Evolutionary conservation across 2,888 invertebrate species (phyloP), one percentile per base, ranked within the genome.

Genomic region (Eudasyphora cyanicolor): DNA sequence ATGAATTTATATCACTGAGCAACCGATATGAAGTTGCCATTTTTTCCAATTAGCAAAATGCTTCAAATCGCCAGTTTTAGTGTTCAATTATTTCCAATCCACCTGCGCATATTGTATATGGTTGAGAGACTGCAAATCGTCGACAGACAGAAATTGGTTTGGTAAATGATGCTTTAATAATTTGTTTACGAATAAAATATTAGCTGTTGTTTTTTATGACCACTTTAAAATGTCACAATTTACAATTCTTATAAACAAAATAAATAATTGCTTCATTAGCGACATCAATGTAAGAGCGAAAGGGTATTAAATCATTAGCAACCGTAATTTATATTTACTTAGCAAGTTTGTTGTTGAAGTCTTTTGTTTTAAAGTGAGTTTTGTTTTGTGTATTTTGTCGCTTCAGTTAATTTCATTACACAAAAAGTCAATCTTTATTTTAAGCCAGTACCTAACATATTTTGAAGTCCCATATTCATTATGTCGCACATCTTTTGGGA

Each of bases 1-100:
- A 83, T 83, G 71, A 79, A 83, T 76, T 79, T 83, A 79, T 74
- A 67, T 42, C 14, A n/a, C 21, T 12, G 69, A 69, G 32, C 42
- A 70, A 60, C 32, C 69, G 38, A 32, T 54, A 54, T 70, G 19
- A 70, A 79, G 70, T 79, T 73, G 73, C 71, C 69, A 76, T 74
- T 74, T 32, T 79, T 76, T 79, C n/a, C 54, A 69, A 8, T 45
- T 64, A 24, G 38, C 35, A 38, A 69, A 35, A 1, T 24, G 17
- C 49, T 67, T 19, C 45, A 57, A 2, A n/a, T n/a, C 24, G 17
- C 8, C 1, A 45, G 12, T 29, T 70, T 67, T 57, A 73, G 54
- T 67, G 32, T 73, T 76, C 80, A 64, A 49, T 70, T 62, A 35
- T 60, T 70, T 54, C 10, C 21, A 60, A 76, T 57, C 35, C 81